Evolutionary conservation across 2,888 invertebrate genomes (phyloP).

Genomic region (Tipula confusa): DNA sequence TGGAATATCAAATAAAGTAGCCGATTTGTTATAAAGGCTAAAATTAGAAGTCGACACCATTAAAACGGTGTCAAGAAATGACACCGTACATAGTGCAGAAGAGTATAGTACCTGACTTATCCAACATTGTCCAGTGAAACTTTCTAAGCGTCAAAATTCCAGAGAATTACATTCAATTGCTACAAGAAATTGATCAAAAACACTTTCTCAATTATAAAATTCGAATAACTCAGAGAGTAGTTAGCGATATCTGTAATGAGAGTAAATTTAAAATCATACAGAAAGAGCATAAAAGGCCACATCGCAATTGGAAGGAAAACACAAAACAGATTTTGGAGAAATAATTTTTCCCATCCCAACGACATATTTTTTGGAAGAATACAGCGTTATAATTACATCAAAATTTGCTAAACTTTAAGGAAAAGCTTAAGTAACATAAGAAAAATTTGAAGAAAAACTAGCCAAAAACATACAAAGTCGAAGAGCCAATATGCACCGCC

Average conservation of each 20-base stretch:
- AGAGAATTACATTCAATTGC: slow-evolving; percentile 25
- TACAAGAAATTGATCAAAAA: slow-evolving; percentile 27
- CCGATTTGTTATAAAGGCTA: too few relatives aligned
- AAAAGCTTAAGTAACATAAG: too few relatives aligned
- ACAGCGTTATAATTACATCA: too few relatives aligned
- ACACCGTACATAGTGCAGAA: too few relatives aligned
- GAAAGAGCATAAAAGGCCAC: slow-evolving; percentile 29
- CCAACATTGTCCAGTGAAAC: neutral
- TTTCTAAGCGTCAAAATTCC: slow-evolving; percentile 31
- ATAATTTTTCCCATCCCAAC: slow-evolving; percentile 31
- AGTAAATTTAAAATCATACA: slow-evolving; percentile 30
- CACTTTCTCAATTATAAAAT: neutral
- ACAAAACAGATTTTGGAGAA: slow-evolving; percentile 30
- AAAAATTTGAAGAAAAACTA: too few relatives aligned
- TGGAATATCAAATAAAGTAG: too few relatives aligned
- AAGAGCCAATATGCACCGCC: too few relatives aligned
- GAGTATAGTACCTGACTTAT: slow-evolving; percentile 4
- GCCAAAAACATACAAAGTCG: too few relatives aligned
- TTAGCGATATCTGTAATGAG: slow-evolving; percentile 16
- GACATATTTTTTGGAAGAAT: too few relatives aligned
- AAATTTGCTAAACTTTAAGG: too few relatives aligned
- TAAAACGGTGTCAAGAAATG: too few relatives aligned
- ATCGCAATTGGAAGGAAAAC: slow-evolving; percentile 28
- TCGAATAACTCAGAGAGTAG: slow-evolving; percentile 26
- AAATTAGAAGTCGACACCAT: too few relatives aligned